Evolutionary conservation across 2,888 invertebrate genomes (phyloP).

Genomic region (Tetramorium bicarinatum): DNA sequence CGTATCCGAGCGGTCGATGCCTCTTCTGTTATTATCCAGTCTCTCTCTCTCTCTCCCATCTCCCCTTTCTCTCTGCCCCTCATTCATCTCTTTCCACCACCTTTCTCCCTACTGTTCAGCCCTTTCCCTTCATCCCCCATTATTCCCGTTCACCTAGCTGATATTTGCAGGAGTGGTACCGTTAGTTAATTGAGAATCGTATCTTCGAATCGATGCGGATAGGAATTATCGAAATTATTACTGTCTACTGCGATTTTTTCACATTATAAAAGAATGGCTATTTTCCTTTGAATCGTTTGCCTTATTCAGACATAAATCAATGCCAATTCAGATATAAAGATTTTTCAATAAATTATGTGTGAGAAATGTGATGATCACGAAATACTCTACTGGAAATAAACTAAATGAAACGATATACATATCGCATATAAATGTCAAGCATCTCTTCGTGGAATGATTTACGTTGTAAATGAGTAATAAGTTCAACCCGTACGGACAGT

Average conservation of each 20-base stretch:
- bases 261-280: background rate
- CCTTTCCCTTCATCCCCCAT: slow-evolving; percentile 63
- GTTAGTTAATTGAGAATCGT: slow-evolving; percentile 42
- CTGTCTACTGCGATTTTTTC: background rate
- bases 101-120: slow-evolving; percentile 43
- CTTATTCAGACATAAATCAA: too few species aligned
- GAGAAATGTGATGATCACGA: background rate
- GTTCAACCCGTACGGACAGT: slow-evolving; percentile 9
- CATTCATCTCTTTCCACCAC: slow-evolving; percentile 35
- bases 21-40: slow-evolving; percentile 73
- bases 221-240: background rate
- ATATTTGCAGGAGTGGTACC: slow-evolving; percentile 36
- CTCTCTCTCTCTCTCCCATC: slow-evolving; percentile 41
- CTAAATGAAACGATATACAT: background rate
- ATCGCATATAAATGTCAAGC: background rate
- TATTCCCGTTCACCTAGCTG: slow-evolving; percentile 35
- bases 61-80: slow-evolving; percentile 40
- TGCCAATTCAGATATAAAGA: background rate
- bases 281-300: background rate
- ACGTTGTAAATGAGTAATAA: slow-evolving; percentile 28
- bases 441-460: slow-evolving; percentile 24
- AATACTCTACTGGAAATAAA: background rate
- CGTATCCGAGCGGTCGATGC: slow-evolving; percentile 77
- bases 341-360: background rate
- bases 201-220: background rate